Evolutionary conservation across 2,797 vertebrate species (phyloP), one percentile per base, ranked within the genome.

Genomic region (Micromesistius poutassou): DNA sequence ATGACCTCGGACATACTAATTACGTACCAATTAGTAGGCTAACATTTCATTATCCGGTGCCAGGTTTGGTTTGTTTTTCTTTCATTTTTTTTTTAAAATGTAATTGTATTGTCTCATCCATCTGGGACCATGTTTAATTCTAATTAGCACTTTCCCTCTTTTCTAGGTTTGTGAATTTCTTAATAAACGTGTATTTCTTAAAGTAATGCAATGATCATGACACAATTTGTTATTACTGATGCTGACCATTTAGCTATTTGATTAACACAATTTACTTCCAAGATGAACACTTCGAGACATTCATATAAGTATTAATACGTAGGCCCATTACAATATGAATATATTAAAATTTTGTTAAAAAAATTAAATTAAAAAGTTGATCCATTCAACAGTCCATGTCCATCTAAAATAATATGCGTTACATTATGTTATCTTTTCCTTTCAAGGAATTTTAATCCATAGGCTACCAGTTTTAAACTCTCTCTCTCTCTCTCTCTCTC

Each of bases 101-200:
- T 91, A 87, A 88, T 91, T 89, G 50, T 91, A 81, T 89, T 91
- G 89, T 92, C 85, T 93, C 89, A 91, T 89, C 88, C 84, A 90
- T 88, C 90, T 89, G 91, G 91, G 92, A 89, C 91, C 93, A 93
- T 94, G 92, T 93, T 92, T 91, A 86, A 92, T 91, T 93, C 91
- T 91, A 91, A 94, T 90, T 93, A 94, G 94, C 94, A 94, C 94
- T 93, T 94, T 87, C 81, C 80, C 83, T 89, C 75, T 89, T 92
- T 93, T 92, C 85, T 91, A 90, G 90, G 80, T 92, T 92, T 92
- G 91, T 93, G 89, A 93, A 91, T 94, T 93, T 92, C 91, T 92
- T 91, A 94, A 94, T 94, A 94, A 94, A 94, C 90, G 87, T 91
- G 89, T 91, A 91, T 91, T 91, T 93, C 87, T 88, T 91, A 87